Base-by-base conservation (phyloP, 2,113 vertebrate genomes). In the Tragelaphus scriptus region DNA sequence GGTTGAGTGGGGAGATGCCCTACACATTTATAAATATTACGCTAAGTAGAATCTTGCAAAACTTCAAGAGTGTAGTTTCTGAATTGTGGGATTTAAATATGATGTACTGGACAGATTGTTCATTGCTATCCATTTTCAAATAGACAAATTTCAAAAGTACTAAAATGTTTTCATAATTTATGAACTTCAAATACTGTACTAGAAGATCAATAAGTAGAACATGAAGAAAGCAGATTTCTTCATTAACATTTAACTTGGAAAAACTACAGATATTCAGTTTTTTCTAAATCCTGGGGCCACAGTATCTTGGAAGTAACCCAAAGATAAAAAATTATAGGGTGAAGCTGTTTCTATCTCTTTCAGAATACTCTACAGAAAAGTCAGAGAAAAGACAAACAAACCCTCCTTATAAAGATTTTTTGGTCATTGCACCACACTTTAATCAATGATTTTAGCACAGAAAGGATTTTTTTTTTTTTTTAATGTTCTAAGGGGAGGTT, bases 361-460 rank as follows among this genome's bases (percentile, higher is more conserved):
- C 55, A 59, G 75, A 92, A 56, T 80, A 85, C 13, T 89, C 26
- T 44, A 75, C 44, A 53, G 85, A 96, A 49, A 25, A 91, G 53
- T 96, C 81, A 44, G 92, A 47, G 26, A 44, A 95, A 84, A 94
- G 40, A 95, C 44, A 97, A 96, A 96, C 30, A 93, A 95, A 84
- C 7, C 23, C 25, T 88, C 16, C 51, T 81, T 40, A 63, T 59
- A 96, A 82, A 96, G 15, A 75, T 30, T 65, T 90, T 71, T 92
- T 88, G 97, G 88, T 97, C 85, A 96, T 8, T 68, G 17, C 2
- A 71, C 2, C 7, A 26, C 13, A 36, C 58, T 96, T 95, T 97
- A 97, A 96, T 81, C 96, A 92, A 88, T 85, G 44, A 47, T 95
- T 98, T 98, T 89, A 96, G 88, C 23, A 55, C 25, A 85, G 36